Evolutionary conservation across 2,113 vertebrate genomes (phyloP), one percentile per base, ranked within the genome.

Genomic region (Gobio gobio): DNA sequence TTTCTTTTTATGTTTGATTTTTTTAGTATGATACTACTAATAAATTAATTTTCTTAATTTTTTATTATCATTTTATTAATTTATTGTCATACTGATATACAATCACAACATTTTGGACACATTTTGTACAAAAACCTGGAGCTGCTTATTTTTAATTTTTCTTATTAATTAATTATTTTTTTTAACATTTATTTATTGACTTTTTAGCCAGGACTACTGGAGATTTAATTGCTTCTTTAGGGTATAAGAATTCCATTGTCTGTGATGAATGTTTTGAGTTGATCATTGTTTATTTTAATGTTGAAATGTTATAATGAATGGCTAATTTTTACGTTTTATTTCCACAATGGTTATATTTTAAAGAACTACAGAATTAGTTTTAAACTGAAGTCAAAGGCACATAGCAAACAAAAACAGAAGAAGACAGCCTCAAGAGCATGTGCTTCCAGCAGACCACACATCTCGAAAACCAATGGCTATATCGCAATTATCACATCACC

Each of bases 401-500:
- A 10, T 10, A 12, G 61, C 10, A 63, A 22, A 43, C 20, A 43
- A 72, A 13, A n/a, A 3, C 36, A 72, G 68, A 72, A 43, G 68
- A 13, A n/a, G 68, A 54, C 51, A 45, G 64, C 29, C 33, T 68
- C 16, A 68, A 68, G 64, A 66, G 13, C 13, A 26, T 33, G 13
- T 16, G 64, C 64, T 68, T 29, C 64, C 64, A 36, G 29, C 16
- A 45, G 10, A n/a, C 10, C 20, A 72, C 36, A 72, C 9, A 43
- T 72, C 68, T 72, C n/a, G n/a, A n/a, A n/a, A n/a, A n/a, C n/a
- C 18, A 70, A 20, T 70, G 66, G 36, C 5, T 22, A n/a, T 72
- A 72, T 72, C 36, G 2, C 68, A 43, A n/a, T 73, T 45, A 73
- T 73, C 66, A 70, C 66, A 70, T 70, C 40, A 73, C 70, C 10